Evolutionary conservation across 2,113 vertebrate species (phyloP), one percentile per base, ranked within the genome.

Genomic region (Oostethus manadensis): DNA sequence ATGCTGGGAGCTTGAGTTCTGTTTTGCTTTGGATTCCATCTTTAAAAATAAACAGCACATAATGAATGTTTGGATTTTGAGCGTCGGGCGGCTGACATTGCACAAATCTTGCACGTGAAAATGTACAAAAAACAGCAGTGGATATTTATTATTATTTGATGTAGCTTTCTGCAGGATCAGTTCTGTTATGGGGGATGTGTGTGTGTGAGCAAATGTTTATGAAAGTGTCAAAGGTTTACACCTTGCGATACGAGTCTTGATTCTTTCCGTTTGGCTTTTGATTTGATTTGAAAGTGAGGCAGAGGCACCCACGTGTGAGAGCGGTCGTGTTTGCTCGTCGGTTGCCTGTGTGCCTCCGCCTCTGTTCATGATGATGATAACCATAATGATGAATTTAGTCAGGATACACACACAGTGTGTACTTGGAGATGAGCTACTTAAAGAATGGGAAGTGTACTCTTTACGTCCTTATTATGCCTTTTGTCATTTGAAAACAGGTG

Each of bases 51-150:
- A 0, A 70, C 75, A 81, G 71, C 76, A 43, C 15, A 65, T 71
- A 66, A 82, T 56, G 55, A 73, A 79, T 53, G 57, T 74, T 80
- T 72, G 54, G 58, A 68, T 73, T 74, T 2, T 48, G 71, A 33
- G 22, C 58, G 70, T 68, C 76, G 26, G 48, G 20, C 10, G 68
- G 64, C 68, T 74, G 77, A 84, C 51, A 42, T 85, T 82, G 88
- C 89, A 86, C 83, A 83, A 70, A 86, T 84, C 82, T 89, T 89
- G 87, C 87, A 91, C 87, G 86, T 82, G 57, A 69, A 73, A 71
- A 79, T 54, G 70, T 74, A 71, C 60, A 59, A 80, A 71, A 59
- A 51, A 50, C 44, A 65, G 78, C 74, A 83, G 73, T 84, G 79
- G 80, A 84, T 88, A 87, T 89, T 87, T 91, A 85, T 86, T 77